A percentile compares a stretch with the other conserved stretches of the same genome.
These are phyloP conservation scores for Apeira syringaria DNA, from an alignment of 2,888 invertebrate species.

Conservation along the genomic window DNA sequence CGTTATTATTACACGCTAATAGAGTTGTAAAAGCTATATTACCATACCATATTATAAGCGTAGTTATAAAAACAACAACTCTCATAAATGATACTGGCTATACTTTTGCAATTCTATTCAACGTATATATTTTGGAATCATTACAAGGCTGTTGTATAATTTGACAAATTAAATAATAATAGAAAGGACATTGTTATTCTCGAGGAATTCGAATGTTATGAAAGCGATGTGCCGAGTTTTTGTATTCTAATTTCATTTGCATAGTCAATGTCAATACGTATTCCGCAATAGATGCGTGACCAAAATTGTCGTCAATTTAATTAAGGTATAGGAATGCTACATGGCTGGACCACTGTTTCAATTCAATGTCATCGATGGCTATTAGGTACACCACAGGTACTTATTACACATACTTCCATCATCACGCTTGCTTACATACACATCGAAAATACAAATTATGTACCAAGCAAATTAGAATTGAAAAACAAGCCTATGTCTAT, in stretches of 20 bases:
- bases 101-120: constrained; percentile 7
- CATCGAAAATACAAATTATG: too few relatives aligned
- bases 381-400: too few relatives aligned
- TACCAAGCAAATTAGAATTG: too few relatives aligned
- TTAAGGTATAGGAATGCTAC: constrained; percentile 36
- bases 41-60: constrained; percentile 26
- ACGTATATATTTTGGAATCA: not conserved
- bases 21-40: constrained; percentile 26
- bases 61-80: constrained; percentile 28
- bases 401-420: too few relatives aligned
- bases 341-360: constrained; percentile 18
- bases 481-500: too few relatives aligned
- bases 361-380: constrained; percentile 34
- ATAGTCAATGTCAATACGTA: constrained; percentile 50
- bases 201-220: constrained; percentile 31
- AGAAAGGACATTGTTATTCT: constrained; percentile 26
- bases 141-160: constrained; percentile 14
- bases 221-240: constrained; percentile 36
- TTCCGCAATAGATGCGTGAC: constrained; percentile 50
- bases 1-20: constrained; percentile 27
- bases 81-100: constrained; percentile 16
- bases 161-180: constrained; percentile 16
- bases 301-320: constrained; percentile 44
- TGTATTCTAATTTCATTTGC: constrained; percentile 43
- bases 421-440: too few relatives aligned